These are phyloP conservation scores for Graphium colonna DNA, from an alignment of 2,888 invertebrate species.

Conservation along the genomic window DNA sequence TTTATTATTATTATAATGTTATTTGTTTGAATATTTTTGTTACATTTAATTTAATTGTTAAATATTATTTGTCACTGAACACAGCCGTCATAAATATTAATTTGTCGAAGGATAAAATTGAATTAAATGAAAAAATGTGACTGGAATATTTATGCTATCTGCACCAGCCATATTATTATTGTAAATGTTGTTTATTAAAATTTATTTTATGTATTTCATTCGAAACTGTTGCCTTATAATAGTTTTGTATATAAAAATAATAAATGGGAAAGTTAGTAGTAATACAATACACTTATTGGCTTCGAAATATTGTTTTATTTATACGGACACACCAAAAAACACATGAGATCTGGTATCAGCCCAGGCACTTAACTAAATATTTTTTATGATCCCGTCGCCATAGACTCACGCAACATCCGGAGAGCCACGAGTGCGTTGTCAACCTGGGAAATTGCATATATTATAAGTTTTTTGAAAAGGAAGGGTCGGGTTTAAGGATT, in stretches of 20 bases:
- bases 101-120: no score
- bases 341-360: no score
- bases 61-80: no score
- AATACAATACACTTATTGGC: conserved; percentile 76
- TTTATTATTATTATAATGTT: not conserved
- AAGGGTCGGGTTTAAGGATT: no score
- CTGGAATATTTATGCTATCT: no score
- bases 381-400: not conserved
- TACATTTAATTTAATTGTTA: no score
- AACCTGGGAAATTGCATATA: no score
- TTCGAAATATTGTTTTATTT: conserved; percentile 58
- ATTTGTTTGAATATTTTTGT: no score
- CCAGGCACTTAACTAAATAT: not conserved
- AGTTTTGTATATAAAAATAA: conserved; percentile 76
- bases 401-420: no score
- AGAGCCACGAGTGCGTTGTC: not conserved
- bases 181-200: conserved; percentile 39
- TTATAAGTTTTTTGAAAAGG: no score
- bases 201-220: conserved; percentile 58
- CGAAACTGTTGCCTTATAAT: conserved; percentile 77
- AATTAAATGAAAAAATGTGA: no score
- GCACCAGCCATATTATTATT: conserved; percentile 31
- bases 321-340: conserved; percentile 30
- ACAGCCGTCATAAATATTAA: no score
- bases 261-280: conserved; percentile 67